These are phyloP conservation scores for Rhyacophila evoluta DNA, from an alignment of 2,888 invertebrate genomes.

Conservation along the genomic window DNA sequence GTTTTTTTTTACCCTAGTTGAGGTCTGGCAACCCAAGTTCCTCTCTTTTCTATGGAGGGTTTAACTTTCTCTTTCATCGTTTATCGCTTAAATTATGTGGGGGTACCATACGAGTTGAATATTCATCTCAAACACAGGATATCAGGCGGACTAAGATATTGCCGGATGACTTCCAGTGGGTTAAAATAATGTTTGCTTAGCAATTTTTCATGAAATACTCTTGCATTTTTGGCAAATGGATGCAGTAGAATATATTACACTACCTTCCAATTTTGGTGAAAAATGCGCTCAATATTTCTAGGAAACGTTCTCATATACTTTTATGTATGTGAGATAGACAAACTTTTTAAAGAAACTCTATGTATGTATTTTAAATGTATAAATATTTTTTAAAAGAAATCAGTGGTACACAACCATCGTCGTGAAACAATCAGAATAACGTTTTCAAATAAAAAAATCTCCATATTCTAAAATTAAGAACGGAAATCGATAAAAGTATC, in stretches of 20 bases:
- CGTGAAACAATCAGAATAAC: too few relatives aligned
- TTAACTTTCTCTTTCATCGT: conserved; percentile 19
- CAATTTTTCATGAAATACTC: not conserved
- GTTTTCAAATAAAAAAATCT: too few relatives aligned
- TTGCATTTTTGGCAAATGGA: not conserved
- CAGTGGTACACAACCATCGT: too few relatives aligned
- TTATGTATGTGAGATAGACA: too few relatives aligned
- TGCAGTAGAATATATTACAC: not conserved
- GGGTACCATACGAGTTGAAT: not conserved
- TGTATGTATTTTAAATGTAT: too few relatives aligned
- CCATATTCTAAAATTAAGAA: too few relatives aligned
- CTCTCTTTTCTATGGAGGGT: not conserved
- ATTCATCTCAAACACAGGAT: conserved; percentile 9
- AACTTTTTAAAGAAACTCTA: too few relatives aligned
- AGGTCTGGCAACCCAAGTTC: conserved; percentile 22
- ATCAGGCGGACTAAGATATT: not conserved
- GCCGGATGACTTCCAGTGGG: not conserved
- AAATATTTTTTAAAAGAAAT: too few relatives aligned
- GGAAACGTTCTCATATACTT: too few relatives aligned
- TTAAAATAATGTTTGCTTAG: not conserved
- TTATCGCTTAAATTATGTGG: conserved; percentile 17
- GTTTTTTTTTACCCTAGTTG: conserved; percentile 30
- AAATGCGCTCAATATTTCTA: too few relatives aligned
- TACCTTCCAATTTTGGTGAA: too few relatives aligned
- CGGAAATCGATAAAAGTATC: too few relatives aligned